phyloP scores from a whole-genome alignment of 2,888 invertebrate genomes.

The Lithophane semibrunnea region DNA sequence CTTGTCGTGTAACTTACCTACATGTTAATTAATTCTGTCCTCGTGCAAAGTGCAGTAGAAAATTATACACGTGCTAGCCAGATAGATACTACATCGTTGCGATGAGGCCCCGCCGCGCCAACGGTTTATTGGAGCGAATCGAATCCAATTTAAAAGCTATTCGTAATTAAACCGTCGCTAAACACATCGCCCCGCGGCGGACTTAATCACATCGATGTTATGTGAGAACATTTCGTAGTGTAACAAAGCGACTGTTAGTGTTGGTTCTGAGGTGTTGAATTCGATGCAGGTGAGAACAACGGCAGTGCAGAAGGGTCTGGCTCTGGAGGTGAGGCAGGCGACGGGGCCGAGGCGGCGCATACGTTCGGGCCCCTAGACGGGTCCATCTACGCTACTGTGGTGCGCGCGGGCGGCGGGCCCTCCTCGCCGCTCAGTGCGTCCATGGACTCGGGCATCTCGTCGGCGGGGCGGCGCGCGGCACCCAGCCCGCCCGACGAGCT shows the following conservation, averaged over 20 bases:
- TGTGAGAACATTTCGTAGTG: constrained; percentile 18
- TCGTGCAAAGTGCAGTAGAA: constrained; percentile 68
- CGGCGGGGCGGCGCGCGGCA: constrained; percentile 91
- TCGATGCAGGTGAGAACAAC: constrained; percentile 90
- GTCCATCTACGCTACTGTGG: constrained; percentile 95
- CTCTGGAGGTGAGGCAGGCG: constrained; percentile 85
- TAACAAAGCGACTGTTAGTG: constrained; percentile 9
- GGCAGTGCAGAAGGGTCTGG: constrained; percentile 87
- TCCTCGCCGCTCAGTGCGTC: constrained; percentile 95
- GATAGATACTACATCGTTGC: constrained; percentile 59
- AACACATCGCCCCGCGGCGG: constrained; percentile 67
- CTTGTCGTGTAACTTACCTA: constrained; percentile 49
- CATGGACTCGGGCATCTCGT: constrained; percentile 97
- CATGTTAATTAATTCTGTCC: constrained; percentile 63
- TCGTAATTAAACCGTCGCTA: constrained; percentile 80
- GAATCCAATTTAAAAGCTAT: constrained; percentile 83
- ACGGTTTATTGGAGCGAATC: constrained; percentile 80
- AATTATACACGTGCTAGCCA: constrained; percentile 69
- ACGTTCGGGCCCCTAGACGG: constrained; percentile 97
- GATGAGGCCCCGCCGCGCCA: constrained; percentile 67
- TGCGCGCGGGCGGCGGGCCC: constrained; percentile 85
- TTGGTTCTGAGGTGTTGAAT: constrained; percentile 48
- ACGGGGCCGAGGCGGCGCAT: constrained; percentile 90
- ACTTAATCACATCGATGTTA: constrained; percentile 40
- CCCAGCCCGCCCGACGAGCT: constrained; percentile 92